These are phyloP conservation scores for Ploceus nigricollis DNA, from an alignment of 2,113 vertebrate species.

Conservation along the genomic window DNA sequence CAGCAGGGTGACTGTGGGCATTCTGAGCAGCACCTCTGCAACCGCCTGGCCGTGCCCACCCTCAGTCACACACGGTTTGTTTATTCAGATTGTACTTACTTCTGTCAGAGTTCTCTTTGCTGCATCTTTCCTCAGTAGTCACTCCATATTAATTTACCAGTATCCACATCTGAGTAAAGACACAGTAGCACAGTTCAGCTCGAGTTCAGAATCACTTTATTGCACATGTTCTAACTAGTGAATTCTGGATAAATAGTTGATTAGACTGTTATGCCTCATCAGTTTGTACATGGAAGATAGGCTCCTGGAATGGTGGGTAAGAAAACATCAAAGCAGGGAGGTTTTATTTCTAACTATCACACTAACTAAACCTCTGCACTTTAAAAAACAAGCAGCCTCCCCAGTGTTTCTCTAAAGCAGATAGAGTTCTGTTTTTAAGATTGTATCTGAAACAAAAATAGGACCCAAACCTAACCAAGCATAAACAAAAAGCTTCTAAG, in stretches of 20 bases:
- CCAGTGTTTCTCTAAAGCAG: neutral
- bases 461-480: neutral
- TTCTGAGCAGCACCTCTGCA: neutral
- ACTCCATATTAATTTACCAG: neutral
- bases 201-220: neutral
- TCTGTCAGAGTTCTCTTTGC: neutral
- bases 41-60: accelerated
- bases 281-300: neutral
- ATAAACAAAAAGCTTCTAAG: slow-evolving; percentile 28
- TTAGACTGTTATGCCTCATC: neutral
- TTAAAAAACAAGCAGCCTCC: neutral
- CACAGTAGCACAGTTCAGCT: neutral
- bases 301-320: neutral
- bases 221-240: neutral
- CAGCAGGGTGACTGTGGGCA: neutral
- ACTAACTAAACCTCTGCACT: neutral
- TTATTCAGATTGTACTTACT: neutral
- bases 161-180: neutral
- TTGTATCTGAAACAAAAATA: neutral
- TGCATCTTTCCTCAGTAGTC: neutral
- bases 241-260: neutral
- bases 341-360: neutral
- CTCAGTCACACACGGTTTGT: neutral
- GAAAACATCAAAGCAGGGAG: slow-evolving; percentile 13
- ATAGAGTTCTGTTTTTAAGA: slow-evolving; percentile 2